Conservation (phyloP, 2,888 invertebrate species). For the Steromphala cineraria region DNA sequence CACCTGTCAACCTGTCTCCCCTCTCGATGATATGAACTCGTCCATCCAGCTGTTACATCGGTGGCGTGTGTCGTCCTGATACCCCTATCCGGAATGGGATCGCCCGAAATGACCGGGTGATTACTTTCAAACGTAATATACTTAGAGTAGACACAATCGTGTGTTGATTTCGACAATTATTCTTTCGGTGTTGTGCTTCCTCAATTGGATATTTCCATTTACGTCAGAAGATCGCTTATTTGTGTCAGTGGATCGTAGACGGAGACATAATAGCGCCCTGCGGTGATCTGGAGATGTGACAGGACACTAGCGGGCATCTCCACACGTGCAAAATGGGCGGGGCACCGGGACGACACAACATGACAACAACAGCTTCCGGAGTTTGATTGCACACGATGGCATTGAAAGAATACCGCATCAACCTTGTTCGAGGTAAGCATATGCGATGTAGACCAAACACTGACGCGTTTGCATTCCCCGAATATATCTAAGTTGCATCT, state of each 20-base stretch:
- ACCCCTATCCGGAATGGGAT: not conserved
- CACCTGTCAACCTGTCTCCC: constrained; percentile 1
- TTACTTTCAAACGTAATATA: not conserved
- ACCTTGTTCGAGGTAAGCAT: constrained; percentile 1
- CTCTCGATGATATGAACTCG: not conserved
- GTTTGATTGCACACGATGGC: not conserved
- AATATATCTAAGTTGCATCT: not conserved
- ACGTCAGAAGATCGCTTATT: not conserved
- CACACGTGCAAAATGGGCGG: constrained; percentile 14
- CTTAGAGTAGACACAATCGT: not conserved
- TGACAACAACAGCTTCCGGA: not conserved
- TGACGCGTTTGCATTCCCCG: too few species aligned
- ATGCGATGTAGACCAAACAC: not conserved
- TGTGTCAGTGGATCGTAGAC: not conserved
- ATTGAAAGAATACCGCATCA: constrained; percentile 17
- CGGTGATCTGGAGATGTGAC: not conserved
- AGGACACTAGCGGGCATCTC: not conserved
- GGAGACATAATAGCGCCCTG: not conserved
- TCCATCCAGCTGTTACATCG: constrained; percentile 16
- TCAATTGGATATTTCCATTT: not conserved
- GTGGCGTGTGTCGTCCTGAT: constrained; percentile 11
- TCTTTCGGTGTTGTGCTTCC: not conserved
- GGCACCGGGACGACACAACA: not conserved
- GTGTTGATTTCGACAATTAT: not conserved
- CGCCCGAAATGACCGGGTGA: constrained; percentile 12